Evolutionary conservation across 2,113 vertebrate species (phyloP).

Genomic region (Pomatorhinus ruficollis): DNA sequence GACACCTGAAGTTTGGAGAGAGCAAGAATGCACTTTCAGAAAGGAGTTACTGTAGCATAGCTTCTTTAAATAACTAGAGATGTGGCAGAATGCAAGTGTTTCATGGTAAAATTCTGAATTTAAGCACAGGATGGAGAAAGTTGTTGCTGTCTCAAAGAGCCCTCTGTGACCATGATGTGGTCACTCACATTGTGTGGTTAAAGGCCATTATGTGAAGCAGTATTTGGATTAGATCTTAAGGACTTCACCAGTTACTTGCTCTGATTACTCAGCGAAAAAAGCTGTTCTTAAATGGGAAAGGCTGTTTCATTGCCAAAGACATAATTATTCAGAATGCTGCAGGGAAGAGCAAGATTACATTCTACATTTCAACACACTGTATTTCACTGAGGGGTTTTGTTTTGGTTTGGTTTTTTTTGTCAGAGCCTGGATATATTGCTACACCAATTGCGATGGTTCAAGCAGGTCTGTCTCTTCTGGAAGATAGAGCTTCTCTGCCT

Average conservation of each 20-base stretch:
- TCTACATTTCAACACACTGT: not conserved
- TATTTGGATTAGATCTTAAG: not conserved
- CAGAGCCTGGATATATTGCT: slow-evolving; percentile 88
- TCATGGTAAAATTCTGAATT: not conserved
- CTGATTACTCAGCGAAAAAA: not conserved
- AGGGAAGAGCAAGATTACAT: not conserved
- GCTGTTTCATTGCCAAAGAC: not conserved
- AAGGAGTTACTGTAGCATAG: not conserved
- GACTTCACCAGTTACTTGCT: not conserved
- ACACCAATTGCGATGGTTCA: slow-evolving; percentile 95
- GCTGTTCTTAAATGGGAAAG: not conserved
- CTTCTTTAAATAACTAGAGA: not conserved
- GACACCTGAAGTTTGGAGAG: not conserved
- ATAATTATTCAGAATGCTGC: not conserved
- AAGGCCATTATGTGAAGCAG: not conserved
- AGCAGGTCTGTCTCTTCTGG: slow-evolving; percentile 86
- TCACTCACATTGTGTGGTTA: not conserved
- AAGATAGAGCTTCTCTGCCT: slow-evolving; percentile 84
- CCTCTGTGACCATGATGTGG: not conserved
- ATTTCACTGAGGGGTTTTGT: not conserved
- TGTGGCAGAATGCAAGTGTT: not conserved
- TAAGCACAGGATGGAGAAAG: not conserved
- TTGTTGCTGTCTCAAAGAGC: not conserved
- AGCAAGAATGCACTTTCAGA: not conserved
- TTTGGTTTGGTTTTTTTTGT: not conserved